phyloP scores from a whole-genome alignment of 2,113 vertebrate genomes.

The Indicator indicator region DNA sequence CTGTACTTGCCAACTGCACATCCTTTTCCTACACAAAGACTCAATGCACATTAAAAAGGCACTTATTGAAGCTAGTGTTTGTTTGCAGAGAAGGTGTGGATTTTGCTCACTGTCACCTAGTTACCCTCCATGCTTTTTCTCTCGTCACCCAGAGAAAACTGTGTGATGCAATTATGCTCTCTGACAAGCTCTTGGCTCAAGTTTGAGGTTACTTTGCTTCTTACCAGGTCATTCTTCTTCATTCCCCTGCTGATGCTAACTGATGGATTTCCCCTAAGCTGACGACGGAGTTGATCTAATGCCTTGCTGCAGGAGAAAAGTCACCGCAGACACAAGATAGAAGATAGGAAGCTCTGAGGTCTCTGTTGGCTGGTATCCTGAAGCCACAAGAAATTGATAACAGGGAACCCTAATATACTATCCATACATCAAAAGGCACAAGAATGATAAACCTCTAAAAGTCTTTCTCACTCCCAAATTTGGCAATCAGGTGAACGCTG shows the following conservation, averaged over 20 bases:
- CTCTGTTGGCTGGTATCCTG: conserved; percentile 48
- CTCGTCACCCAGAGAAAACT: conserved; percentile 50
- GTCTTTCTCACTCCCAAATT: conserved; percentile 24
- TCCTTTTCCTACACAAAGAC: conserved; percentile 75
- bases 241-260: conserved; percentile 62
- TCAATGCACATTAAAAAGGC: conserved; percentile 74
- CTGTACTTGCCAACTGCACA: conserved; percentile 78
- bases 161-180: conserved; percentile 40
- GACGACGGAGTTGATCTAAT: conserved; percentile 35
- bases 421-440: conserved; percentile 4
- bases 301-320: conserved; percentile 30
- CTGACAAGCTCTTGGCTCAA: conserved; percentile 54
- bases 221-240: conserved; percentile 61
- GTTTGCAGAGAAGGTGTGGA: conserved; percentile 70
- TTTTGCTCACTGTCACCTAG: conserved; percentile 5
- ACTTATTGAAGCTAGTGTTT: conserved; percentile 75
- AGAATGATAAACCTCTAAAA: conserved; percentile 47
- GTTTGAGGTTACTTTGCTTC: conserved; percentile 31
- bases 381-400: conserved; percentile 56
- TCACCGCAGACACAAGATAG: conserved; percentile 37
- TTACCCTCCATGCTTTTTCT: conserved; percentile 49
- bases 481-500: neutral
- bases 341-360: conserved; percentile 49
- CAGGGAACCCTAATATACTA: neutral
- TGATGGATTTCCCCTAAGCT: conserved; percentile 62